These are phyloP conservation scores for Sigmodon hispidus DNA, from an alignment of 2,113 vertebrate genomes.

Conservation along the genomic window DNA sequence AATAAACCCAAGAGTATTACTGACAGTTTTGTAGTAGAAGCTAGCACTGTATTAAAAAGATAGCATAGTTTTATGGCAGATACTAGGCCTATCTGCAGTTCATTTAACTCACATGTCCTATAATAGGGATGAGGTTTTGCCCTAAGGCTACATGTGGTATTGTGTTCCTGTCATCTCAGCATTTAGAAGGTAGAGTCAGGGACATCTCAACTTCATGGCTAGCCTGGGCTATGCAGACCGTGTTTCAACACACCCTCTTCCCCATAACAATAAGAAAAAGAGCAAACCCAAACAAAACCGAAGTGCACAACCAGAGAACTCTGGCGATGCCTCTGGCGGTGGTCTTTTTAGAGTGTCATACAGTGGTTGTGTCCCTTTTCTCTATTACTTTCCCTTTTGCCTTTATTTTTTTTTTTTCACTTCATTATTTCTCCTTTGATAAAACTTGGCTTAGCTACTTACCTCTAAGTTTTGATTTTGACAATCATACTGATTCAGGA, in stretches of 20 bases:
- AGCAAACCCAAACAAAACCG: neutral
- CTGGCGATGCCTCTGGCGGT: neutral
- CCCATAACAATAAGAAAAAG: neutral
- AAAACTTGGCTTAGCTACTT: neutral
- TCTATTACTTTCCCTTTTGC: neutral
- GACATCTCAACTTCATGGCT: neutral
- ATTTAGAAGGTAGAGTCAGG: neutral
- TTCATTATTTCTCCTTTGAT: neutral
- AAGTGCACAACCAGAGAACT: neutral
- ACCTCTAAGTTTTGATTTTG: conserved; percentile 39
- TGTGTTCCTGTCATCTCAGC: neutral
- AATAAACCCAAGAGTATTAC: neutral
- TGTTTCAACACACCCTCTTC: neutral
- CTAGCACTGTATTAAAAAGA: neutral
- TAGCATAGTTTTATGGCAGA: neutral
- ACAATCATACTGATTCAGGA: neutral
- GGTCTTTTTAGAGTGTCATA: neutral
- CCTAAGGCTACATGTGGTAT: neutral
- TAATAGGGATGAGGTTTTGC: neutral
- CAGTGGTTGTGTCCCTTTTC: neutral
- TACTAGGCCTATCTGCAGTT: neutral
- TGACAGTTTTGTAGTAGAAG: conserved; percentile 36
- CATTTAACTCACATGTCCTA: neutral
- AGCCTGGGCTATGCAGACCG: neutral
- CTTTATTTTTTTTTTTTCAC: neutral